Evolutionary conservation across 35 echinoderm and acorn worm species (phyloP), one percentile per base, ranked within the genome.

Genomic region (Heliocidaris tuberculata): DNA sequence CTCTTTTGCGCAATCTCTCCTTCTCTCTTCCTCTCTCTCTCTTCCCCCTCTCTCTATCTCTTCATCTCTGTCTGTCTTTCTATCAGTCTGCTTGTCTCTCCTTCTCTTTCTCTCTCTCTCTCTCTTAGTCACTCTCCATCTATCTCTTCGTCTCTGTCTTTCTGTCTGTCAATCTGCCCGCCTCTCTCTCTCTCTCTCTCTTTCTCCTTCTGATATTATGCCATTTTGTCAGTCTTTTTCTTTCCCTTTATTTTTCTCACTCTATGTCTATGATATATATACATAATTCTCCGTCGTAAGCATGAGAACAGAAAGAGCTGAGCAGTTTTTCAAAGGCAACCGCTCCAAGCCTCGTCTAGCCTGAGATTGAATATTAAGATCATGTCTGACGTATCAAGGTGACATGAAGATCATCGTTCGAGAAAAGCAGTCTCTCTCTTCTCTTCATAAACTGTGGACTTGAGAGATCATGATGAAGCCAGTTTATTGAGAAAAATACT

Each of bases 251-350:
- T 89, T 6, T 89, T 89, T 89, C 24, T 35, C 86, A 1, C 31
- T 89, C 12, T 89, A 0, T 89, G 24, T 30, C 86, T 89, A 15
- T 30, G 86, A 27, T 42, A 42, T 42, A 42, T 42, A 32, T 89
- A 42, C 27, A 78, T 78, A 78, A n/a, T 78, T 4, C 7, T n/a
- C 65, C 27, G 21, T 78, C 17, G 65, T 19, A 78, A 32, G 59
- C 93, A 30, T 61, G 54, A 94, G 31, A 60, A 60, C 30, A 70
- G 65, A 71, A 35, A 32, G 13, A 24, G 35, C 31, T 30, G 29
- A 60, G n/a, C 30, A 93, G 0, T n/a, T 13, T 93, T 93, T 93
- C 52, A 93, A 93, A 47, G 60, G 65, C 21, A 78, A 78, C 65
- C 65, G 65, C 65, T 78, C 17, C 65, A 78, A 78, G 65, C 65